Base-by-base conservation (phyloP, 2,797 vertebrate genomes). In the Macropodus opercularis region DNA sequence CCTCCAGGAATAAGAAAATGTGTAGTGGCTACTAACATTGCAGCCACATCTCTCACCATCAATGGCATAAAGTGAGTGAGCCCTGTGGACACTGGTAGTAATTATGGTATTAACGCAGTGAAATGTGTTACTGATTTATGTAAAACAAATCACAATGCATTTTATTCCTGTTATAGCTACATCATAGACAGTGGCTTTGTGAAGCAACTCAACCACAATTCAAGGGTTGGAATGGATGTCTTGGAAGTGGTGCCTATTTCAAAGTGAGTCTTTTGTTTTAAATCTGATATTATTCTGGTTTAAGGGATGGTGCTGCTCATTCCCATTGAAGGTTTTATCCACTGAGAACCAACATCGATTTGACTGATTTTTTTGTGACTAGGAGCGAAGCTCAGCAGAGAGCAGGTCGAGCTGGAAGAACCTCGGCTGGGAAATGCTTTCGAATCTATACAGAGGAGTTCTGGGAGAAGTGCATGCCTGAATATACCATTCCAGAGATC, bases 151-250 rank as follows among this genome's bases (percentile, higher is more conserved):
- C 2, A n/a, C 14, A 2, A 2, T 18, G 1, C 8, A 6, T 1
- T 40, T 39, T 1, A 61, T 48, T 39, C 29, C 61, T 50, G 32
- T 10, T 72, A 11, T 77, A 99, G 97, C 34, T 98, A 98, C 6
- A 95, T 99, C 15, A 91, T 98, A 31, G 98, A 99, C 56, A 96
- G 98, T 55, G 98, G 98, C 17, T 98, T 99, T 88, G 98, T 99
- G 77, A 99, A 99, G 80, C 98, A 99, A 75, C 84, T 98, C 65
- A 98, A 94, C 87, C 96, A 99, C 79, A 98, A 98, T 62, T 95
- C 96, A 1, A 91, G 95, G 62, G 94, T 97, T 69, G 95, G 96
- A 47, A 85, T 99, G 91, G 96, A 99, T 59, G 93, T 96, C 63
- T 85, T 98, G 84, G 97, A 98, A 75, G 96, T 99, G 72, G 96